Base-by-base conservation (phyloP, 53 echinoderm and acorn worm genomes). In the Henricia sp. region DNA sequence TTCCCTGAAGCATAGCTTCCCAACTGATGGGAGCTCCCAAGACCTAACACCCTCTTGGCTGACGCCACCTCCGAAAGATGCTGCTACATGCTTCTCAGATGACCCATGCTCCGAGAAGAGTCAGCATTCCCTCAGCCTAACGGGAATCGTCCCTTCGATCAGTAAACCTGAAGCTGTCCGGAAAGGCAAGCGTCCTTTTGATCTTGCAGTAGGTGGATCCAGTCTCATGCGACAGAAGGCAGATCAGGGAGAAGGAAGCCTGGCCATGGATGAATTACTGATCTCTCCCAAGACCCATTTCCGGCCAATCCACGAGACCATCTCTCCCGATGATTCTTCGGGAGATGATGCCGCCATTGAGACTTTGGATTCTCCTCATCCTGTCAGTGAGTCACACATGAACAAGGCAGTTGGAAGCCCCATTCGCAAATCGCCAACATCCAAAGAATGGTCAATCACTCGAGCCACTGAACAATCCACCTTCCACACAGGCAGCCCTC, bases 271-370 rank as follows among this genome's bases (percentile, higher is more conserved):
- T 34, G 82, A 90, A 48, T 53, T 90, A 35, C 72, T 90, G 17
- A 90, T 90, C 48, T 90, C 90, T 64, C 90, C 90, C 20, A 90
- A 90, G 85, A 90, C 90, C n/a, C 90, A 90, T 74, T 90, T 90
- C 72, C 68, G 85, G 27, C 90, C 90, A 2, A 90, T 90, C 78
- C 74, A 82, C 16, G 90, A 86, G 71, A 78, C 80, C 32, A 65
- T 90, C 19, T 90, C 90, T 39, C 85, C 90, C 24, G 90, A 90
- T 6, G 63, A 80, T 20, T 80, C 64, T 19, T 80, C 80, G 8
- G 80, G 80, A 20, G 85, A 85, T 85, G 58, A 73, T 8, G 24
- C 32, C 37, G 62, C 63, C 37, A 64, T 20, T 36, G 57, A n/a
- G n/a, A n/a, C n/a, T n/a, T 63, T 64, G 33, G 80, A 80, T 34